Conservation (phyloP, 92 coral and sea anemone species). For the Chrysogorgia sp. region DNA sequence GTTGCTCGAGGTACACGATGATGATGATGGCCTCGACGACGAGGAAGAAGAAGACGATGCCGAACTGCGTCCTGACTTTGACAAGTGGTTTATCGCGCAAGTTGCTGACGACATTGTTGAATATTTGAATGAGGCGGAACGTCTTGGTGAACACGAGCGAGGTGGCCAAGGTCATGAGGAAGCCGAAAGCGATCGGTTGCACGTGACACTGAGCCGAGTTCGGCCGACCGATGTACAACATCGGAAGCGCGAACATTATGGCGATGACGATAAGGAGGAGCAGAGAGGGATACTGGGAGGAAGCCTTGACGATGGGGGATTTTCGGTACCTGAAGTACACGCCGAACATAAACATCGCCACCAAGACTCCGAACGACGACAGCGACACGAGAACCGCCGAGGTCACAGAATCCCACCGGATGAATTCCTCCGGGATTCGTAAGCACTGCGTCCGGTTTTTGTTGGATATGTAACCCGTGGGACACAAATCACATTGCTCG, state of each 20-base stretch:
- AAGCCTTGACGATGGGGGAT: slow-evolving; percentile 90
- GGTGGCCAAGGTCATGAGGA: slow-evolving; percentile 77
- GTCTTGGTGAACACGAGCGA: slow-evolving; percentile 93
- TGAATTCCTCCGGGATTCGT: slow-evolving; percentile 74
- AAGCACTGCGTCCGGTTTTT: slow-evolving; percentile 67
- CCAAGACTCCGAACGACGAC: slow-evolving; percentile 66
- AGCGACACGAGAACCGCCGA: slow-evolving; percentile 66
- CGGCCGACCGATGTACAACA: slow-evolving; percentile 75
- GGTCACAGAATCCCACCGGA: slow-evolving; percentile 70
- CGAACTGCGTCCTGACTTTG: slow-evolving; percentile 71
- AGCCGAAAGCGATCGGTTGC: slow-evolving; percentile 79
- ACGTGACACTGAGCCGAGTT: slow-evolving; percentile 63
- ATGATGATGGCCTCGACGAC: slow-evolving; percentile 40
- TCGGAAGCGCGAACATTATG: slow-evolving; percentile 70
- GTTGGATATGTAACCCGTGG: slow-evolving; percentile 68
- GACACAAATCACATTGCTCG: slow-evolving; percentile 63
- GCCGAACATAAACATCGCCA: slow-evolving; percentile 66
- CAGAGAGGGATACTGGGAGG: slow-evolving; percentile 83
- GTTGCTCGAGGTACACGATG: slow-evolving; percentile 60
- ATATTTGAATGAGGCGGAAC: slow-evolving; percentile 78
- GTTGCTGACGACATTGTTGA: slow-evolving; percentile 71
- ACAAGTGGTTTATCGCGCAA: slow-evolving; percentile 61
- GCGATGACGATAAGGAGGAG: slow-evolving; percentile 71
- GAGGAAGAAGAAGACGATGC: slow-evolving; percentile 67
- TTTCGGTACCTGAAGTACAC: slow-evolving; percentile 72